Base-by-base conservation (phyloP, 2,888 invertebrate species). In the Abscondita cerata region DNA sequence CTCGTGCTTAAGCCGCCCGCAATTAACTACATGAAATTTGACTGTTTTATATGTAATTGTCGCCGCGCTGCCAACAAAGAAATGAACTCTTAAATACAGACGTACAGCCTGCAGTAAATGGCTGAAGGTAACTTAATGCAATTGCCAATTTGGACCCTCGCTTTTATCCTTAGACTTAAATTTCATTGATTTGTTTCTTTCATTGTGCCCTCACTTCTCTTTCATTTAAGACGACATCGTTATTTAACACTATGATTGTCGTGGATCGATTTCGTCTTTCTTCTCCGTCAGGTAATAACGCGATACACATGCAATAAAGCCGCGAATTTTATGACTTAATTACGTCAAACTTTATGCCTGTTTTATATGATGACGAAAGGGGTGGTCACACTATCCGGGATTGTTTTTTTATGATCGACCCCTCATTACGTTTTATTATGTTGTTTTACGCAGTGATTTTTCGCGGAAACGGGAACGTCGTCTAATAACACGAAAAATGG, bases 111-210 rank as follows among this genome's bases (percentile, higher is more conserved):
- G 63, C 63, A 63, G 52, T 59, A 57, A 63, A 63, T 59, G 63
- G 62, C 62, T 20, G 53, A 62, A 62, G 62, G 59, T 63, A 56
- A 55, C 52, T 63, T 63, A 63, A 63, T 57, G 59, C 63, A 63
- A 63, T 63, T 63, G 63, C 59, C 63, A 63, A 63, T 63, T 63
- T 59, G 44, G 59, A 63, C 59, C 63, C 63, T 62, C 62, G 56
- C 57, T 52, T 56, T 47, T 38, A 44, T 54, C 41, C 50, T 18
- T 36, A 46, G 61, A 61, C 56, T 52, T 53, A 62, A 57, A 62
- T 57, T 57, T 57, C 62, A 62, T 62, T 57, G 62, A 62, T 62
- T 62, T 57, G 52, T 62, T 62, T 57, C 54, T 52, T 50, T 36
- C 57, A 62, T 57, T 57, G 48, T 52, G 34, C 44, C 8, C 41